Conservation (phyloP, 2,888 invertebrate species). For the Linyphia triangularis region DNA sequence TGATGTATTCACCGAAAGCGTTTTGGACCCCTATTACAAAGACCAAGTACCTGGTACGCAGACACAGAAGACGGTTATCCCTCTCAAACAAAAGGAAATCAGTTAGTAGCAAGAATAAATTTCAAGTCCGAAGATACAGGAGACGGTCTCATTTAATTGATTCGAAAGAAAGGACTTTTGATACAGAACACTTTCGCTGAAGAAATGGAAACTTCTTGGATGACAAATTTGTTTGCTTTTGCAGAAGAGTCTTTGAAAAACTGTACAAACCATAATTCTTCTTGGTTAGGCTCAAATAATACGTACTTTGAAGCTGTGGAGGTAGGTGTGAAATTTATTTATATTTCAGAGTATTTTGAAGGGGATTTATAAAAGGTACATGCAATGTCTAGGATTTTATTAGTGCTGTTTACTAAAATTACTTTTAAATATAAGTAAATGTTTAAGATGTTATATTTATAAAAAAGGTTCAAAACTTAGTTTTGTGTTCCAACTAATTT, state of each 20-base stretch:
- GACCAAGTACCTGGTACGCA: conserved; percentile 44
- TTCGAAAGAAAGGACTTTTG: conserved; percentile 52
- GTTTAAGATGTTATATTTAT: too few species aligned
- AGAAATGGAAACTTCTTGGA: conserved; percentile 26
- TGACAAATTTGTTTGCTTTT: conserved; percentile 16
- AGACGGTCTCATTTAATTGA: conserved; percentile 50
- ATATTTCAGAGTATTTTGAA: too few species aligned
- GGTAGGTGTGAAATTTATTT: conserved; percentile 16
- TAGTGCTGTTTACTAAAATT: neutral
- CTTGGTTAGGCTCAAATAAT: conserved; percentile 33
- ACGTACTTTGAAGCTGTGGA: conserved; percentile 36
- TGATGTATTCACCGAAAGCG: conserved; percentile 73
- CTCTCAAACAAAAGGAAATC: conserved; percentile 23
- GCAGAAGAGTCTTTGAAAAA: conserved; percentile 10
- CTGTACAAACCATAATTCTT: neutral
- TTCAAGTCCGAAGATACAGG: conserved; percentile 54
- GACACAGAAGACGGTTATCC: conserved; percentile 33
- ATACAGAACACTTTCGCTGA: conserved; percentile 69
- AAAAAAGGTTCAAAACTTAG: too few species aligned
- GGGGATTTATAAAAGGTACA: too few species aligned
- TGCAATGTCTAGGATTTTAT: too few species aligned
- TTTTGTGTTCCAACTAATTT: too few species aligned
- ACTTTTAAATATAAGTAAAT: neutral
- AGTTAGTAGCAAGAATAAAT: conserved; percentile 49
- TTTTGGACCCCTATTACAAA: conserved; percentile 52